Conservation (phyloP, 2,797 vertebrate genomes). For the Coranthus polyacanthus region DNA sequence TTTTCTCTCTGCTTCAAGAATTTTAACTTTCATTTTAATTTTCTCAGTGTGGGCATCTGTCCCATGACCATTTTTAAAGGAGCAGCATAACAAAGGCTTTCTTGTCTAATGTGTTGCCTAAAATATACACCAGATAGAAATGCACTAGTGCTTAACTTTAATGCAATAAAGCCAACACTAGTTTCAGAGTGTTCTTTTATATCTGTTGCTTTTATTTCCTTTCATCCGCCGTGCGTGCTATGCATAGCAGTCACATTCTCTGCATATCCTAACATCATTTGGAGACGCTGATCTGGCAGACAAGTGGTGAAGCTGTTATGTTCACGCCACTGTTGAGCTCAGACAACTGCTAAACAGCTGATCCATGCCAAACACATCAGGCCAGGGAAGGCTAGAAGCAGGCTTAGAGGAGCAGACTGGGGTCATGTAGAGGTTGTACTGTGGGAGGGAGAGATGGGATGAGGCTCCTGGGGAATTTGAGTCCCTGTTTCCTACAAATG, state of each 20-base stretch:
- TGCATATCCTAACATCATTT: slow-evolving; percentile 18
- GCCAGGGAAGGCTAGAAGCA: slow-evolving; percentile 5
- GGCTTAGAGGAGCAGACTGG: slow-evolving; percentile 8
- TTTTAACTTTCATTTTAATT: neutral
- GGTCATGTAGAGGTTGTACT: slow-evolving; percentile 13
- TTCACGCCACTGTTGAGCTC: slow-evolving; percentile 21
- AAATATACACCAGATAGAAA: slow-evolving; percentile 3
- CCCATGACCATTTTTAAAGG: slow-evolving; percentile 3
- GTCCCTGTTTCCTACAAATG: slow-evolving; percentile 1
- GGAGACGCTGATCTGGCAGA: slow-evolving; percentile 36
- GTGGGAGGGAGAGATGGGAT: neutral
- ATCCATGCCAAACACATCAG: slow-evolving; percentile 28
- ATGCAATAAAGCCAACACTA: neutral
- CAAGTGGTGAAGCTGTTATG: slow-evolving; percentile 24
- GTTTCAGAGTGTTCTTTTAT: slow-evolving; percentile 1
- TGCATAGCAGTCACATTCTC: slow-evolving; percentile 19
- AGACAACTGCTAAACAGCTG: slow-evolving; percentile 57
- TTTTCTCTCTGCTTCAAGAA: neutral
- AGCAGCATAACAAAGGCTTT: neutral
- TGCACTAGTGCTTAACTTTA: neutral
- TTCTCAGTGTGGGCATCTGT: neutral
- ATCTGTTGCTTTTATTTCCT: slow-evolving; percentile 20
- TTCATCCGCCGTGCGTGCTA: neutral
- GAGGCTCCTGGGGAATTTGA: neutral
- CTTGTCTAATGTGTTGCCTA: slow-evolving; percentile 9